Conservation (phyloP, 2,113 vertebrate species). For the Eubucco bourcierii region DNA sequence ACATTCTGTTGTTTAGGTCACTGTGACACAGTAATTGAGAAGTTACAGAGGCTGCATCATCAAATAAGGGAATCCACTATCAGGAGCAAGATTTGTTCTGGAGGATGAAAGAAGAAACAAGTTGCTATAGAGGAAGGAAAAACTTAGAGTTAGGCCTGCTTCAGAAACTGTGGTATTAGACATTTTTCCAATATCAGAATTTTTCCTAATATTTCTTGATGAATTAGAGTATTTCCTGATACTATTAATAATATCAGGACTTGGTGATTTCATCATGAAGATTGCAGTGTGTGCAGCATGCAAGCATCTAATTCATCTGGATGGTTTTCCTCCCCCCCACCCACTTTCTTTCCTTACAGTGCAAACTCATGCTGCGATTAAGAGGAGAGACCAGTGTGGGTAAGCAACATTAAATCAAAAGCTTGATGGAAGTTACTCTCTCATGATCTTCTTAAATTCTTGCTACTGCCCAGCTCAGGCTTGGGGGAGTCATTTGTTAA, state of each 20-base stretch:
- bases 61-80: not conserved
- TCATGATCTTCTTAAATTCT: not conserved
- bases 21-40: not conserved
- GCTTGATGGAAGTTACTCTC: not conserved
- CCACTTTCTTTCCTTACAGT: not conserved
- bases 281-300: not conserved
- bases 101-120: not conserved
- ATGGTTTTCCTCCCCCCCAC: fast-evolving
- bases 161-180: not conserved
- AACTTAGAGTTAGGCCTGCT: not conserved
- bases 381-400: not conserved
- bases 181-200: not conserved
- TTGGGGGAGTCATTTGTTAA: not conserved
- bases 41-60: not conserved
- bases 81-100: not conserved
- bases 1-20: not conserved
- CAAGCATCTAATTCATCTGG: not conserved
- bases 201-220: no score
- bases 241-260: not conserved
- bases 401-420: not conserved
- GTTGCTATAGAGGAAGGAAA: no score
- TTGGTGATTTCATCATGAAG: not conserved
- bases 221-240: no score
- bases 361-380: not conserved
- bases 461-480: not conserved